Base-by-base conservation (phyloP, 2,113 vertebrate species). In the Platichthys flesus region DNA sequence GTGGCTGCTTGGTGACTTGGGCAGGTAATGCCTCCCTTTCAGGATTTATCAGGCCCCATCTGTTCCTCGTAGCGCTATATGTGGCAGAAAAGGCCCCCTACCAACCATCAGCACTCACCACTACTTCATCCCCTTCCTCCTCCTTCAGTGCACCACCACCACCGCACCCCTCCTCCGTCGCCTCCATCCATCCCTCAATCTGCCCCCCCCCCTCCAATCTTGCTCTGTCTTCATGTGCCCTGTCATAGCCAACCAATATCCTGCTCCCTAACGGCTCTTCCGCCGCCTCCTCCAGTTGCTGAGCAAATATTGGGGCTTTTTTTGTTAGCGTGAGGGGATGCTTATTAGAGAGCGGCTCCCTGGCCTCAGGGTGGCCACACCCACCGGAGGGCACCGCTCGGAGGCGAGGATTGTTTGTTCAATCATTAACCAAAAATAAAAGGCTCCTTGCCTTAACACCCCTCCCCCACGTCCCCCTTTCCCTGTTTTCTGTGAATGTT, bases 11-110 rank as follows among this genome's bases (percentile, higher is more conserved):
- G 94, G 94, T 84, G 89, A 93, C 95, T 96, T 85, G 83, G 91
- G 94, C 95, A 98, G 96, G 96, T 97, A 97, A 95, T 93, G 94
- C 94, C 89, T 92, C 93, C 94, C 95, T 96, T 96, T 96, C 94
- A 97, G 94, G 90, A 93, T 93, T 96, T 95, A 94, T 94, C 95
- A 93, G 91, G 91, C 91, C 94, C 95, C 96, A 98, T 97, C 96
- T 98, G 96, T 85, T 93, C 91, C 87, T 93, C 77, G 86, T 92
- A 90, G 92, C 89, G 93, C 91, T 94, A 87, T 94, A 93, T 94
- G 93, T 91, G 90, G 88, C 90, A 90, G 90, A 93, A 90, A 94
- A 92, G 91, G 90, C 90, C 90, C 90, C 83, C 85, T 80, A 62
- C 87, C 82, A 79, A 88, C 88, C 86, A 85, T 81, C 73, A 88